Evolutionary conservation across 2,888 invertebrate genomes (phyloP).

Genomic region (Nephrocerus scutellatus): DNA sequence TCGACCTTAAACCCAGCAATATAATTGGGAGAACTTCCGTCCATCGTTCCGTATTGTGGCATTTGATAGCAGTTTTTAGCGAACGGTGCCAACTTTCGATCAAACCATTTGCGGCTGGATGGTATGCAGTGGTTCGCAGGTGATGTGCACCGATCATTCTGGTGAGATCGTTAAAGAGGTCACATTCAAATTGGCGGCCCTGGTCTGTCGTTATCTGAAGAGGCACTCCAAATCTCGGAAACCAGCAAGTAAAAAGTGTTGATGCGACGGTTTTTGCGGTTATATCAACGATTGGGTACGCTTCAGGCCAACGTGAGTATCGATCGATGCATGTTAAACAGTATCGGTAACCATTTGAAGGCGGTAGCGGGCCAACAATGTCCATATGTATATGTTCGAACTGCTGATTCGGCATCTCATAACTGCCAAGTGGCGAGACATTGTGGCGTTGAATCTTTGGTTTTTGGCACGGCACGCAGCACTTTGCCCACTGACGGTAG

Average conservation of each 20-base stretch:
- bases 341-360: constrained; percentile 30
- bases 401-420: constrained; percentile 1
- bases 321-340: constrained; percentile 31
- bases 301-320: constrained; percentile 28
- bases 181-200: constrained; percentile 6
- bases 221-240: constrained; percentile 43
- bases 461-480: constrained; percentile 11
- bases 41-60: constrained; percentile 12
- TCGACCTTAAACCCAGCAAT: constrained; percentile 7
- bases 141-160: constrained; percentile 3
- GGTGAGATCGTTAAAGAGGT: constrained; percentile 10
- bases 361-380: constrained; percentile 43
- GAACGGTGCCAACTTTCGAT: constrained; percentile 13
- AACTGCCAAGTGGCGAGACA: neutral
- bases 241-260: constrained; percentile 30
- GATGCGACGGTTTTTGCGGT: constrained; percentile 23
- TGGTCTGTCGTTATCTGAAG: constrained; percentile 28
- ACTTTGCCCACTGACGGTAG: constrained; percentile 2
- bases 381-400: constrained; percentile 44
- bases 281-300: constrained; percentile 25
- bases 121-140: constrained; percentile 10
- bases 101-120: constrained; percentile 14
- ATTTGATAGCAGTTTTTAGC: constrained; percentile 8
- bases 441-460: constrained; percentile 9
- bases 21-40: constrained; percentile 13